These are phyloP conservation scores for Atlantisia rogersi DNA, from an alignment of 2,113 vertebrate genomes.

Conservation along the genomic window DNA sequence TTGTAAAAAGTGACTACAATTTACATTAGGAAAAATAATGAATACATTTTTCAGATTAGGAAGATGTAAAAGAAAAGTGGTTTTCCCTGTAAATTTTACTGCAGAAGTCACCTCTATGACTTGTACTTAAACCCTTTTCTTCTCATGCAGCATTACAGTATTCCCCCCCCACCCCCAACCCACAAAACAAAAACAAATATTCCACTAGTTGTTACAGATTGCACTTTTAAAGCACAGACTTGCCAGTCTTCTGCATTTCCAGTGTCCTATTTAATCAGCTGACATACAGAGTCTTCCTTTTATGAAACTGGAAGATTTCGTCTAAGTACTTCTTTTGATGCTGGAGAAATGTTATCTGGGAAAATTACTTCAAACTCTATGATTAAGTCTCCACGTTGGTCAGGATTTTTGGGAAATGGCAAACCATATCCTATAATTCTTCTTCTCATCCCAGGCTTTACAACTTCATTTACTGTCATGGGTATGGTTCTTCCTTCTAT, in stretches of 20 bases:
- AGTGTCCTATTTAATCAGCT: conserved; percentile 74
- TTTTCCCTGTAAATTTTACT: conserved; percentile 66
- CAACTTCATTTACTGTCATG: conserved; percentile 94
- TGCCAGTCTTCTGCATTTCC: conserved; percentile 75
- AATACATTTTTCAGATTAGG: conserved; percentile 50
- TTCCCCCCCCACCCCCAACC: conserved; percentile 32
- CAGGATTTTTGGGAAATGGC: conserved; percentile 93
- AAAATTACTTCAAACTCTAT: conserved; percentile 97
- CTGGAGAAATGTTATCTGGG: conserved; percentile 89
- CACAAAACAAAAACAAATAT: conserved; percentile 57
- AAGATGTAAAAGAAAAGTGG: conserved; percentile 70
- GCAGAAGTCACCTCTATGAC: conserved; percentile 62
- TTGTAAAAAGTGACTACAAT: conserved; percentile 37
- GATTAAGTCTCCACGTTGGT: conserved; percentile 94
- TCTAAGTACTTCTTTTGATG: conserved; percentile 95
- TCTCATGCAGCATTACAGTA: conserved; percentile 70
- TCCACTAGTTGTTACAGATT: conserved; percentile 78
- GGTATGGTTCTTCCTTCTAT: conserved; percentile 95
- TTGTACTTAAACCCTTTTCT: conserved; percentile 38
- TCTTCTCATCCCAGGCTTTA: conserved; percentile 96
- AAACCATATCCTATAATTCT: conserved; percentile 94
- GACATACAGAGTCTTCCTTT: conserved; percentile 56
- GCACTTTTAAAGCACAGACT: conserved; percentile 80
- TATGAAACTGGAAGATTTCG: conserved; percentile 94
- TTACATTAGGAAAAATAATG: conserved; percentile 68